Evolutionary conservation across 2,113 vertebrate genomes (phyloP), one percentile per base, ranked within the genome.

Genomic region (Grallaria varia): DNA sequence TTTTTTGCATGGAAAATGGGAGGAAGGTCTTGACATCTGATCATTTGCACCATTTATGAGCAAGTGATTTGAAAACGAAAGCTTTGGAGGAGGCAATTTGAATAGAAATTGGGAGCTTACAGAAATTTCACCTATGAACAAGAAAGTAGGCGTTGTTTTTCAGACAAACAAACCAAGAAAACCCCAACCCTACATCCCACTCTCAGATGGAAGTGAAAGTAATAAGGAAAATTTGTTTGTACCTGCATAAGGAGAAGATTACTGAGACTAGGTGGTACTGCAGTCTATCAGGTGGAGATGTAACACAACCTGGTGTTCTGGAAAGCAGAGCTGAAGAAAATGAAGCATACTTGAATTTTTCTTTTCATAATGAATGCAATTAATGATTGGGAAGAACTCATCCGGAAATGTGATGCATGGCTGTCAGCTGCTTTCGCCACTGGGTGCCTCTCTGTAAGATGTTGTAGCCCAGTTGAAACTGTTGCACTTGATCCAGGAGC

Each of bases 131-230:
- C 39, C 47, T 39, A 80, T 95, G 75, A 69, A 52, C 39, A n/a
- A 50, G 69, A 91, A 91, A 75, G 84, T 86, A 92, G 82, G 78
- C 1, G 59, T 66, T 86, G 39, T 96, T 96, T 93, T 91, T 95
- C 71, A 93, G 55, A 77, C 39, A 77, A 91, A 71, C n/a, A 0
- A 8, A 23, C 68, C 25, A 35, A 22, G 47, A 42, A 55, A 19
- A 1, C 23, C 6, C 28, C 22, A 79, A n/a, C 25, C 23, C 10
- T 58, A 13, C 87, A 89, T 53, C 89, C 86, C 64, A 78, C 92
- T 77, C 74, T 89, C 50, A 77, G 30, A 80, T 52, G 63, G 63
- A 89, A 87, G 33, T 69, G 42, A 79, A 94, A 91, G 63, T 87
- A 85, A 22, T 73, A 67, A 73, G 52, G 63, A 77, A 90, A 88